These are phyloP conservation scores for Ceriagrion tenellum DNA, from an alignment of 2,888 invertebrate genomes.

Conservation along the genomic window DNA sequence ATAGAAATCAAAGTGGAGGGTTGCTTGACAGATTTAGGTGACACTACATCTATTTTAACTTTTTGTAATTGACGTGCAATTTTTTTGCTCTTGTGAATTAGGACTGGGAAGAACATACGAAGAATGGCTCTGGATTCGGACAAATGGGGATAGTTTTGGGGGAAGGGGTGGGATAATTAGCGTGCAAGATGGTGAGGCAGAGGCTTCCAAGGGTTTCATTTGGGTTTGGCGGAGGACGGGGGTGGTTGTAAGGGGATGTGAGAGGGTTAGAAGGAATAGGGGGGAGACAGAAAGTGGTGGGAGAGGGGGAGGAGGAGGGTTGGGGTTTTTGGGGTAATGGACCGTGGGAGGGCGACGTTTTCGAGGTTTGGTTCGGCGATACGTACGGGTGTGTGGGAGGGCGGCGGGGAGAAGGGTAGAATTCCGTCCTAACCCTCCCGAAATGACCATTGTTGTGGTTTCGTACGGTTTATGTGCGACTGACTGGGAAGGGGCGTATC, in stretches of 20 bases:
- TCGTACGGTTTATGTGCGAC: slow-evolving; percentile 37
- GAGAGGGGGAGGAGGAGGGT: neutral
- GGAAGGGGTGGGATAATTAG: neutral
- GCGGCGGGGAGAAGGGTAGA: neutral
- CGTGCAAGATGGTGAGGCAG: neutral
- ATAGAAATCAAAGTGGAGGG: neutral
- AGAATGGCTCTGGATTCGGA: neutral
- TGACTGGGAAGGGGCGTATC: neutral
- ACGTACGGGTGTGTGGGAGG: neutral
- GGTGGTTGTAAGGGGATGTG: neutral
- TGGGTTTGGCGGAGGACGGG: neutral
- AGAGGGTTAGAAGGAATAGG: neutral
- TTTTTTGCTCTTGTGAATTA: neutral
- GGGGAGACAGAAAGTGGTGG: neutral
- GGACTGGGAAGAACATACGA: neutral
- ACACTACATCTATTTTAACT: too few relatives aligned
- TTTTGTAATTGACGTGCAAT: too few relatives aligned
- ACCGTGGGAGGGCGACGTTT: neutral
- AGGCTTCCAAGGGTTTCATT: neutral
- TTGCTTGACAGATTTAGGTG: neutral
- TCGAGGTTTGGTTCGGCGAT: slow-evolving; percentile 25
- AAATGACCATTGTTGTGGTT: slow-evolving; percentile 47
- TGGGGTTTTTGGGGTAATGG: neutral
- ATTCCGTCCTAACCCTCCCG: slow-evolving; percentile 33
- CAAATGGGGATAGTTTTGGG: neutral